phyloP scores from a whole-genome alignment of 2,797 vertebrate genomes.

The Lacerta bilineata region DNA sequence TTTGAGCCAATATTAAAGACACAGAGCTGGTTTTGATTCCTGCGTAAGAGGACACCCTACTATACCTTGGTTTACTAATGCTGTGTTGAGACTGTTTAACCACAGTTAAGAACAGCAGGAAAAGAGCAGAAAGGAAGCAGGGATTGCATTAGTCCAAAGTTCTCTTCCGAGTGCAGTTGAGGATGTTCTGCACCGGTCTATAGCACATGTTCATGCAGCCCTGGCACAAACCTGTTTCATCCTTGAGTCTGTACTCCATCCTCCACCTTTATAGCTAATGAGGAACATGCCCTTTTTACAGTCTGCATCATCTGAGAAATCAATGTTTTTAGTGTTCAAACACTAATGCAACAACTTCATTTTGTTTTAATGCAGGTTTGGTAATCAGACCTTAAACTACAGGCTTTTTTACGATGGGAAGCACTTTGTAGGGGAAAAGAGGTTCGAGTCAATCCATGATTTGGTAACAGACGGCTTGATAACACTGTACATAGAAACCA shows the following conservation, averaged over 20 bases:
- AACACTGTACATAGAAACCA: constrained; percentile 97
- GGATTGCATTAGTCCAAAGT: neutral
- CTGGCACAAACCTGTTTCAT: neutral
- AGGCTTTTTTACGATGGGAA: constrained; percentile 97
- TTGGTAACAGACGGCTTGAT: constrained; percentile 98
- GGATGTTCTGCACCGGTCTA: neutral
- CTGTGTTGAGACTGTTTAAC: neutral
- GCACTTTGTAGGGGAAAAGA: constrained; percentile 98
- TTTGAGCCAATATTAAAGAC: neutral
- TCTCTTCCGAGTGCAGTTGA: neutral
- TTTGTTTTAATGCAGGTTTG: constrained; percentile 85
- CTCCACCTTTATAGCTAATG: neutral
- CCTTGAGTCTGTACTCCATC: neutral
- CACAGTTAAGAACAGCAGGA: neutral
- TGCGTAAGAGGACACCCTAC: neutral
- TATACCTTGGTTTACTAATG: neutral
- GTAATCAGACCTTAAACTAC: constrained; percentile 97
- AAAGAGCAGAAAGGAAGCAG: neutral
- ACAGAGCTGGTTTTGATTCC: neutral
- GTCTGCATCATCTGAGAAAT: neutral
- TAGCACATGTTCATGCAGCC: neutral
- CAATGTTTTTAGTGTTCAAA: neutral
- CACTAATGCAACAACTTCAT: neutral
- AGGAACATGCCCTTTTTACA: neutral
- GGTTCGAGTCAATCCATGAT: constrained; percentile 97